phyloP scores from a whole-genome alignment of 2,113 vertebrate genomes.

The Psittacus erithacus region DNA sequence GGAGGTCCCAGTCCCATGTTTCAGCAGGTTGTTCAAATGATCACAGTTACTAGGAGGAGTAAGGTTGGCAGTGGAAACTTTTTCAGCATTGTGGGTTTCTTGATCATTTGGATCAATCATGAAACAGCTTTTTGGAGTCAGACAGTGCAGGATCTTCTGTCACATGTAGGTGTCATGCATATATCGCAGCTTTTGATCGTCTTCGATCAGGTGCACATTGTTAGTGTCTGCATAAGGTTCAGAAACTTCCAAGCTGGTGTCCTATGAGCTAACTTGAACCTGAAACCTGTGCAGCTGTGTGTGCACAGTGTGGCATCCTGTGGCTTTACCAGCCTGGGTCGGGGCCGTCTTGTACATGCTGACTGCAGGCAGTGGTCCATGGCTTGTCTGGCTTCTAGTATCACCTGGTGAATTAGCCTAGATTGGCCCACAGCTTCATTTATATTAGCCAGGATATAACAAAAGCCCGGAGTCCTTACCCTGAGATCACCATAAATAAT shows the following conservation, averaged over 20 bases:
- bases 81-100: neutral
- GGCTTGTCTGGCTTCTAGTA: neutral
- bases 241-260: neutral
- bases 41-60: neutral
- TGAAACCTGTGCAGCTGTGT: neutral
- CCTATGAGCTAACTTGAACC: neutral
- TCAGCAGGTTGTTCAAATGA: neutral
- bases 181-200: neutral
- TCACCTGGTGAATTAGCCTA: neutral
- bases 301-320: neutral
- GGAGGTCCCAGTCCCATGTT: neutral
- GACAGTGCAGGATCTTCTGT: neutral
- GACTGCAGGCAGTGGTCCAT: neutral
- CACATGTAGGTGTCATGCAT: neutral
- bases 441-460: neutral
- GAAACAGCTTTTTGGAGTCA: neutral
- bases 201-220: neutral
- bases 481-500: neutral
- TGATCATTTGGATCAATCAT: neutral
- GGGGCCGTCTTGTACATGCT: fast-evolving
- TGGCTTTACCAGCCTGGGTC: neutral
- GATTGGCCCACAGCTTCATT: neutral
- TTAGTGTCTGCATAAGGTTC: neutral
- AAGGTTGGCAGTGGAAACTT: neutral
- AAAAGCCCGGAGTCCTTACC: neutral